These are phyloP conservation scores for Sebastes reedi DNA, from an alignment of 2,797 vertebrate species.

Conservation along the genomic window DNA sequence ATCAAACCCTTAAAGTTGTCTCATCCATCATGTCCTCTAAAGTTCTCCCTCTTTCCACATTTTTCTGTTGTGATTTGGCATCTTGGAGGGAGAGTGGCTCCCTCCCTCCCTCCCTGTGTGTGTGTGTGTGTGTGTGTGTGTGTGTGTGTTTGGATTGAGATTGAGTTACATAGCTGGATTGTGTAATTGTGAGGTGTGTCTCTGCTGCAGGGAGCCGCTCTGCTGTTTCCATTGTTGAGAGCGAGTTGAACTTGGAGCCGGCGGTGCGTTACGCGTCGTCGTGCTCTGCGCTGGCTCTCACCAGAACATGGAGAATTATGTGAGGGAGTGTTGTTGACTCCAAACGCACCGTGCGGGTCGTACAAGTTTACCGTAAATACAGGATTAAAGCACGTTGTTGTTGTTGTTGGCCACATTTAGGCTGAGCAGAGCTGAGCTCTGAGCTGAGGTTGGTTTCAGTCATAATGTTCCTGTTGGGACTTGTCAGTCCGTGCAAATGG, in stretches of 20 bases:
- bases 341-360: neutral
- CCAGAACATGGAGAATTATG: neutral
- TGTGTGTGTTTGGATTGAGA: slow-evolving; percentile 72
- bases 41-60: slow-evolving; percentile 14
- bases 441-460: neutral
- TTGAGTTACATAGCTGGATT: slow-evolving; percentile 76
- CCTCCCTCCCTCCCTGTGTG: slow-evolving; percentile 33
- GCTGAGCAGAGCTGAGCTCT: neutral
- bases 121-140: slow-evolving; percentile 63
- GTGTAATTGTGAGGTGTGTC: slow-evolving; percentile 78
- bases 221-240: slow-evolving; percentile 58
- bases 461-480: neutral
- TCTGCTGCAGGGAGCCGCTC: slow-evolving; percentile 53
- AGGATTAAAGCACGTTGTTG: neutral
- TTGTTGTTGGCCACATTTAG: neutral
- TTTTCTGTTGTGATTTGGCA: slow-evolving; percentile 40
- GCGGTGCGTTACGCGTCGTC: neutral
- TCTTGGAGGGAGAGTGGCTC: slow-evolving; percentile 36
- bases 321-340: slow-evolving; percentile 32
- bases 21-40: slow-evolving; percentile 8
- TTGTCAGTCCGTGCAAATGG: neutral
- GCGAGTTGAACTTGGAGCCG: too few relatives aligned
- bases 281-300: neutral
- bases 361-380: neutral
- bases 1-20: neutral